These are phyloP conservation scores for Delichon dasypus DNA, from an alignment of 2,797 vertebrate genomes.

Conservation along the genomic window DNA sequence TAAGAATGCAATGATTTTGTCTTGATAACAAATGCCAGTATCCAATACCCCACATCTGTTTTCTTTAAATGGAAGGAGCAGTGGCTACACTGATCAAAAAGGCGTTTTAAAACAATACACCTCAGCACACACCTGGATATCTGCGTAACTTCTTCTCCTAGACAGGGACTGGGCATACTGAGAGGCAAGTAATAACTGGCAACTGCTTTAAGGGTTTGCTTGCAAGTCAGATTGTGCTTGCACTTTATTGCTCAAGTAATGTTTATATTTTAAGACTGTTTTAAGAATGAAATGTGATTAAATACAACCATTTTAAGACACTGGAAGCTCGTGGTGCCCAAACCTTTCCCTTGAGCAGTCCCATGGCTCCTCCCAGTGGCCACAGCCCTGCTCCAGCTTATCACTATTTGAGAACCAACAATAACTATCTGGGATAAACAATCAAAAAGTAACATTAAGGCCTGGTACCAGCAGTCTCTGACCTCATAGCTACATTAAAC, in stretches of 20 bases:
- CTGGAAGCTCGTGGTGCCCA: background rate
- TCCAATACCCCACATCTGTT: background rate
- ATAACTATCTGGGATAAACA: background rate
- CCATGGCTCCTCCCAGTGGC: constrained; percentile 53
- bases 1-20: background rate
- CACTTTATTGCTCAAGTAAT: background rate
- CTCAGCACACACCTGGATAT: background rate
- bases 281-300: background rate
- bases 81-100: background rate
- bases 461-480: background rate
- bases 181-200: background rate
- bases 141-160: background rate
- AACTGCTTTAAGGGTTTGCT: background rate
- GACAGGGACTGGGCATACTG: background rate
- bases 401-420: background rate
- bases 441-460: background rate
- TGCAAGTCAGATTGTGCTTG: background rate
- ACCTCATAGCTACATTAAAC: background rate
- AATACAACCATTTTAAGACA: background rate
- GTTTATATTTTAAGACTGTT: background rate
- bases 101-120: background rate
- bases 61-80: background rate
- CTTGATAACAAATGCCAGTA: background rate
- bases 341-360: background rate
- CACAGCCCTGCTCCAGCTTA: background rate